These are phyloP conservation scores for Frankliniella fusca DNA, from an alignment of 2,888 invertebrate genomes.

Conservation along the genomic window DNA sequence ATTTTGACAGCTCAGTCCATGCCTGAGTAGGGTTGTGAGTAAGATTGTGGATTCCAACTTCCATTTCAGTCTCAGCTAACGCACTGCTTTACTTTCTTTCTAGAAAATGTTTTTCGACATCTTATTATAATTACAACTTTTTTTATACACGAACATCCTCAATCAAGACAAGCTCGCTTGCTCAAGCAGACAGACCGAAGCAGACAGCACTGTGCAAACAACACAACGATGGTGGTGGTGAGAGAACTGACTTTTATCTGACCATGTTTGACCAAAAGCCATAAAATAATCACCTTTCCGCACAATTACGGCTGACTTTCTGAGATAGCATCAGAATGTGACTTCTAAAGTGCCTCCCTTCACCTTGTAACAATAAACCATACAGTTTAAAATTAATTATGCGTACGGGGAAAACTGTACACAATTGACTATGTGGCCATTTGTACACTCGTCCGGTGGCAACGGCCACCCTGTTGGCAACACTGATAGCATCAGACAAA, in stretches of 20 bases:
- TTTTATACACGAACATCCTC: conserved; percentile 23
- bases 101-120: conserved; percentile 28
- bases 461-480: conserved; percentile 15
- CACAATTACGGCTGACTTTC: too few relatives aligned
- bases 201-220: too few relatives aligned
- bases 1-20: conserved; percentile 64
- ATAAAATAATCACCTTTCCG: too few relatives aligned
- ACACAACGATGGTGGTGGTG: neutral
- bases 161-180: conserved; percentile 35
- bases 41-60: conserved; percentile 55
- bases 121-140: too few relatives aligned
- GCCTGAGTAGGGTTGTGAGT: conserved; percentile 66
- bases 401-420: too few relatives aligned
- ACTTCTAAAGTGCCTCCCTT: too few relatives aligned
- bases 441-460: neutral
- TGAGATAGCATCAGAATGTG: too few relatives aligned
- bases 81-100: neutral
- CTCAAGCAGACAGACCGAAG: too few relatives aligned
- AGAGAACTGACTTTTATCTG: neutral
- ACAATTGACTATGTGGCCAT: too few relatives aligned
- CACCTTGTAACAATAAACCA: too few relatives aligned
- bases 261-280: too few relatives aligned
- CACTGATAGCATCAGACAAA: conserved; percentile 25
- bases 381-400: too few relatives aligned
- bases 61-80: conserved; percentile 35